phyloP scores from a whole-genome alignment of 2,888 invertebrate genomes.

The Drosophila setosimentum region DNA sequence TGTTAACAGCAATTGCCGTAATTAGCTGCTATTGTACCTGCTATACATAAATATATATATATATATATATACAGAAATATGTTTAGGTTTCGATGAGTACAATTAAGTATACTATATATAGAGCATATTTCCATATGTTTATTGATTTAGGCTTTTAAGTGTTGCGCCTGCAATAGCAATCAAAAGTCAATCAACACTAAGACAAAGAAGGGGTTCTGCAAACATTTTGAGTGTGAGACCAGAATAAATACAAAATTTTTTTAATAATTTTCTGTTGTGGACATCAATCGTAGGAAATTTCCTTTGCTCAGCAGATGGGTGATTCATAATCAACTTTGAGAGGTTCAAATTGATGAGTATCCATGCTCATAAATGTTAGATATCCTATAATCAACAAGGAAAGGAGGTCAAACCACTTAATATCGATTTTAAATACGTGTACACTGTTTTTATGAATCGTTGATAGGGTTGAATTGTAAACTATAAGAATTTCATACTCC shows the following conservation, averaged over 20 bases:
- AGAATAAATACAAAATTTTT: constrained; percentile 15
- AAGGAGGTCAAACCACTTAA: background rate
- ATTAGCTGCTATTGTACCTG: constrained; percentile 62
- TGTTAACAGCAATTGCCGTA: constrained; percentile 34
- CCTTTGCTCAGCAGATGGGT: background rate
- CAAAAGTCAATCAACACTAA: constrained; percentile 61
- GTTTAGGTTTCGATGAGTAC: constrained; percentile 10
- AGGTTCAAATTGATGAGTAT: background rate
- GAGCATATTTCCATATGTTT: constrained; percentile 44
- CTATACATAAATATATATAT: background rate
- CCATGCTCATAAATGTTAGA: constrained; percentile 1
- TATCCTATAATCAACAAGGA: background rate
- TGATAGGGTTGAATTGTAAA: background rate
- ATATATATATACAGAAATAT: background rate
- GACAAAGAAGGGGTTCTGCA: background rate
- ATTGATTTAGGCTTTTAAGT: constrained; percentile 52
- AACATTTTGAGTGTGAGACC: constrained; percentile 1
- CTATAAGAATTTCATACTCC: background rate
- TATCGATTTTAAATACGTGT: background rate
- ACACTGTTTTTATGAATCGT: background rate
- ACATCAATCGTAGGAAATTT: constrained; percentile 15
- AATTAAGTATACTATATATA: constrained; percentile 47
- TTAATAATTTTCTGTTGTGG: constrained; percentile 12
- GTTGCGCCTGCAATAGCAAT: constrained; percentile 12
- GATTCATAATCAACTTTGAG: background rate